Evolutionary conservation across 2,888 invertebrate species (phyloP).

Genomic region (Trilocha varians): DNA sequence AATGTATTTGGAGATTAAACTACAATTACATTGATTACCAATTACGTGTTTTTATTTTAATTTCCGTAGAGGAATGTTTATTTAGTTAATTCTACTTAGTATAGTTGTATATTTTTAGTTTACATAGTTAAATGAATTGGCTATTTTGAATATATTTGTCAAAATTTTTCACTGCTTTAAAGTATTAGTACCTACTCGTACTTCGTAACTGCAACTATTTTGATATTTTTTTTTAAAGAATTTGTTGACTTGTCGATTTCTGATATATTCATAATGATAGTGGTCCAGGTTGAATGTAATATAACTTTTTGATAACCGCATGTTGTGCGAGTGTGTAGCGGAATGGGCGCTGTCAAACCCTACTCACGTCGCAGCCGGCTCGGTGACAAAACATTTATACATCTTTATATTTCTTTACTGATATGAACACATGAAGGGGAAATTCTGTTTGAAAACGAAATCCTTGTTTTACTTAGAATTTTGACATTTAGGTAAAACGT

Average conservation of each 20-base stretch:
- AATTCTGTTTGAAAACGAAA: not conserved
- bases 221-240: too few species aligned
- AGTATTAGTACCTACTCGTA: too few species aligned
- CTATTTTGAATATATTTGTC: too few species aligned
- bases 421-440: not conserved
- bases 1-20: conserved; percentile 21
- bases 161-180: too few species aligned
- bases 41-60: not conserved
- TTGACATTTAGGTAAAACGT: not conserved
- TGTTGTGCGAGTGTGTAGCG: conserved; percentile 32
- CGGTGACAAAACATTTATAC: conserved; percentile 31
- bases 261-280: not conserved
- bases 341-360: conserved; percentile 50
- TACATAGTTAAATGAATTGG: too few species aligned
- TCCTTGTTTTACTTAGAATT: conserved; percentile 3
- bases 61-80: not conserved
- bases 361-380: conserved; percentile 40
- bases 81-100: not conserved
- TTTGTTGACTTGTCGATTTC: not conserved
- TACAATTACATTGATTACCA: conserved; percentile 6
- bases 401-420: conserved; percentile 16
- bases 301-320: conserved; percentile 39
- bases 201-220: too few species aligned
- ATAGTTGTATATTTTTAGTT: not conserved
- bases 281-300: conserved; percentile 26